These are phyloP conservation scores for Furnarius figulus DNA, from an alignment of 2,113 vertebrate genomes.

Conservation along the genomic window DNA sequence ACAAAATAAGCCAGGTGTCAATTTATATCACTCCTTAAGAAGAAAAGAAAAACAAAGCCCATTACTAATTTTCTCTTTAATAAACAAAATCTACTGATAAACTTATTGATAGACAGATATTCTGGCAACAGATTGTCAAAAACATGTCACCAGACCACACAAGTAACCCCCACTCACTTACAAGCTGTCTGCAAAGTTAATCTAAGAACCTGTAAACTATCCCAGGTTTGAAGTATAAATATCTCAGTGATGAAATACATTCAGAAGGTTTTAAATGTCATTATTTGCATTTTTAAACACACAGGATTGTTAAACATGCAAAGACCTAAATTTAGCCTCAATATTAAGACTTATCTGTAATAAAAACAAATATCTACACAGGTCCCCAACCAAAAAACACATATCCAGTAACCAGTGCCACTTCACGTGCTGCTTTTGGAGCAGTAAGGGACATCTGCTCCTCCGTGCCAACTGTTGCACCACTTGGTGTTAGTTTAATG, in stretches of 20 bases:
- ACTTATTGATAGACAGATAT: slow-evolving; percentile 24
- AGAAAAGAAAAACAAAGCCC: neutral
- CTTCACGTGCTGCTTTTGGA: neutral
- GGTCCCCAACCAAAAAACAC: neutral
- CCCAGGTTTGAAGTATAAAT: neutral
- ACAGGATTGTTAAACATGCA: neutral
- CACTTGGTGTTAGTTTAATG: neutral
- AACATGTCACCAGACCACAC: neutral
- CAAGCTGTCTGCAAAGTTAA: slow-evolving; percentile 29
- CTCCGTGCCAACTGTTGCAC: neutral
- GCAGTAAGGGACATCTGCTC: neutral
- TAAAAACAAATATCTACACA: neutral
- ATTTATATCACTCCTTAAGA: neutral
- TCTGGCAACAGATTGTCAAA: slow-evolving; percentile 16
- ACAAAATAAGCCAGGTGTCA: neutral
- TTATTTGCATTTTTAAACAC: neutral
- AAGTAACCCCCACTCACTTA: neutral
- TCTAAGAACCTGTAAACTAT: slow-evolving; percentile 14
- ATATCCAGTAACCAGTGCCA: neutral
- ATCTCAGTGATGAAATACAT: neutral
- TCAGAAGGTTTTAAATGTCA: neutral
- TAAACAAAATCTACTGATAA: neutral
- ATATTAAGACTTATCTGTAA: neutral
- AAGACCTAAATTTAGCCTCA: neutral
- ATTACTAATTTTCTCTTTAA: neutral